Conservation (phyloP, 2,888 invertebrate species). For the Thereva nobilitata region DNA sequence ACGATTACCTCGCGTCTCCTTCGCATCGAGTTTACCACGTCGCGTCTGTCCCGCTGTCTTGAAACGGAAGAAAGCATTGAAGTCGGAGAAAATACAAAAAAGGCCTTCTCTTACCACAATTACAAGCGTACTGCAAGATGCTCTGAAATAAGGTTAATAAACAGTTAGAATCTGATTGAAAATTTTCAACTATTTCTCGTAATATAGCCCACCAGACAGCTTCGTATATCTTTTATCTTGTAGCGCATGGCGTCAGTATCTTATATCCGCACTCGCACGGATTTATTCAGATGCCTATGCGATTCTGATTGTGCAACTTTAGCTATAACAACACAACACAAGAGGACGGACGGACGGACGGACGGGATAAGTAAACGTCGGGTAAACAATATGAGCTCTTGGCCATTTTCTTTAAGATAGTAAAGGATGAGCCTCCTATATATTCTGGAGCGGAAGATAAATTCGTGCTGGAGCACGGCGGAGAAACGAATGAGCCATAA, state of each 20-base stretch:
- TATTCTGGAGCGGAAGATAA: conserved; percentile 4
- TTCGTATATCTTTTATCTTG: conserved; percentile 7
- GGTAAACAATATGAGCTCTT: too few species aligned
- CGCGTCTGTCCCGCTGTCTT: conserved; percentile 15
- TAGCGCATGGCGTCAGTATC: background rate
- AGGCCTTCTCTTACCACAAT: conserved; percentile 35
- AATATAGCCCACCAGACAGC: conserved; percentile 29
- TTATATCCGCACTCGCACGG: background rate
- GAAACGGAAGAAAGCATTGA: conserved; percentile 35
- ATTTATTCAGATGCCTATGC: background rate
- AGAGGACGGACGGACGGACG: too few species aligned
- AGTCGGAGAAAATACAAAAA: conserved; percentile 21
- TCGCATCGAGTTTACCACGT: conserved; percentile 2
- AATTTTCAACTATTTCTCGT: conserved; percentile 35
- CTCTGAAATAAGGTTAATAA: conserved; percentile 41
- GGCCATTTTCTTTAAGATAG: too few species aligned
- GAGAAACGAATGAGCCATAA: conserved; percentile 19
- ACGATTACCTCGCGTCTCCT: conserved; percentile 7
- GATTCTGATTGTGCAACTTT: background rate
- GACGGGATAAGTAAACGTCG: too few species aligned
- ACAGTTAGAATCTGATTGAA: conserved; percentile 41
- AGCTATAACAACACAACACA: too few species aligned
- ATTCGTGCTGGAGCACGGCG: conserved; percentile 6
- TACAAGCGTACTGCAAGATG: conserved; percentile 30
- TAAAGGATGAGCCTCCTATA: background rate